These are phyloP conservation scores for Notechis scutatus DNA, from an alignment of 2,113 vertebrate species.

Conservation along the genomic window DNA sequence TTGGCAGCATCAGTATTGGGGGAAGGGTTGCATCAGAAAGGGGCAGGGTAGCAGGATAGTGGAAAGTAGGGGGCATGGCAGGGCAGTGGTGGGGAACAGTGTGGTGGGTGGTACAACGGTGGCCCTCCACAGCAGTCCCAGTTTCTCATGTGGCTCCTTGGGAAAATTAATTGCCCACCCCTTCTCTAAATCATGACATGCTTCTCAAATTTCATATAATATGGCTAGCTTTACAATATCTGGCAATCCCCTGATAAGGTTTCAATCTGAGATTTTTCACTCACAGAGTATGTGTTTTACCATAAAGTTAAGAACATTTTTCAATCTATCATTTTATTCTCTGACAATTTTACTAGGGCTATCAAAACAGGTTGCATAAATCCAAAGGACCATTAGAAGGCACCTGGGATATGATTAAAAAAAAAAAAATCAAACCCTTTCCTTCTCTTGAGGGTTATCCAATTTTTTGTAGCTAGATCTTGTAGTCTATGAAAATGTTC, in stretches of 20 bases:
- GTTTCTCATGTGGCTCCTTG: neutral
- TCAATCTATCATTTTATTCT: neutral
- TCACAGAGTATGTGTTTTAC: neutral
- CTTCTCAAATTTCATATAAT: neutral
- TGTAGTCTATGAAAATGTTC: neutral
- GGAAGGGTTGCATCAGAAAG: neutral
- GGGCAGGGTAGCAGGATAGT: neutral
- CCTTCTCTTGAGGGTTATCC: neutral
- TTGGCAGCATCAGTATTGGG: neutral
- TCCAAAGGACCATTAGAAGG: neutral
- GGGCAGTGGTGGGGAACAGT: neutral
- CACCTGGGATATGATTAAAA: neutral
- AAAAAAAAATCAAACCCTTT: neutral
- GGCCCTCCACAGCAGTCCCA: neutral
- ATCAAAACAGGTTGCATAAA: neutral
- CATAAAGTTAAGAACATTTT: neutral
- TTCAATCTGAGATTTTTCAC: neutral
- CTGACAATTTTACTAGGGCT: neutral
- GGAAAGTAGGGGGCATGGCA: neutral
- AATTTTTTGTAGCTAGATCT: neutral
- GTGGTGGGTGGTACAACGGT: neutral
- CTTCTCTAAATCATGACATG: neutral
- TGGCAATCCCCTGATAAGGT: neutral
- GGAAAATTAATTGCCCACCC: neutral
- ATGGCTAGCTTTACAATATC: neutral